phyloP scores from a whole-genome alignment of 1,140 invertebrate species.

The Drosophila malerkotliana region DNA sequence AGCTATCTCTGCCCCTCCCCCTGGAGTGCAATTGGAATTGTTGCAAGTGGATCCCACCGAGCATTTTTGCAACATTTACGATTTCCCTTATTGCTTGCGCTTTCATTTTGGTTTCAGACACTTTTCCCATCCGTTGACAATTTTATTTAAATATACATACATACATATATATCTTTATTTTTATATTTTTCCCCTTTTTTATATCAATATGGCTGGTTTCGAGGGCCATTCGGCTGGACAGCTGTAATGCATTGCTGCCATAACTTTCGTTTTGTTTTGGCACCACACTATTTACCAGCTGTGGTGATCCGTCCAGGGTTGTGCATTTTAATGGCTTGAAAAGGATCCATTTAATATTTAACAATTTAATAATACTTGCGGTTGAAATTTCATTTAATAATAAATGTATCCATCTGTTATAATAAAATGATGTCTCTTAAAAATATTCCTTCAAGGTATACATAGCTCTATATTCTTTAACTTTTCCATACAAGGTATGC shows the following conservation, averaged over 20 bases:
- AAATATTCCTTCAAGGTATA: too few species aligned
- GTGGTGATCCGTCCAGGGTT: background rate
- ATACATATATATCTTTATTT: background rate
- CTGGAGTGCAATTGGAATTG: conserved; percentile 15
- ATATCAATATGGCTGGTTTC: conserved; percentile 26
- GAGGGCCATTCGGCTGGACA: conserved; percentile 3
- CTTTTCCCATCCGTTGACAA: conserved; percentile 33
- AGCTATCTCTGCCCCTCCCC: background rate
- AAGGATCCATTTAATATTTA: background rate
- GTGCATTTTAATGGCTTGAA: conserved; percentile 3
- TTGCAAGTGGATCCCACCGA: conserved; percentile 22
- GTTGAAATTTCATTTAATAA: background rate
- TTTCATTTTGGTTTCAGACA: conserved; percentile 50
- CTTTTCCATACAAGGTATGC: too few species aligned
- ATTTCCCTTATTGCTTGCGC: conserved; percentile 67
- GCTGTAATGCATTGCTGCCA: conserved; percentile 41
- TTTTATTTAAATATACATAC: conserved; percentile 6
- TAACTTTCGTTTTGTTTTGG: conserved; percentile 19
- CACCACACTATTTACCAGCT: conserved; percentile 16
- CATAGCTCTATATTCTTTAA: too few species aligned
- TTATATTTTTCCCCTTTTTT: conserved; percentile 4
- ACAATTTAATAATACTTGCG: background rate
- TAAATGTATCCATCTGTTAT: background rate
- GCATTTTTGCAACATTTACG: conserved; percentile 68
- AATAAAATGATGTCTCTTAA: too few species aligned